These are phyloP conservation scores for Agelastica alni DNA, from an alignment of 2,888 invertebrate genomes.

Conservation along the genomic window DNA sequence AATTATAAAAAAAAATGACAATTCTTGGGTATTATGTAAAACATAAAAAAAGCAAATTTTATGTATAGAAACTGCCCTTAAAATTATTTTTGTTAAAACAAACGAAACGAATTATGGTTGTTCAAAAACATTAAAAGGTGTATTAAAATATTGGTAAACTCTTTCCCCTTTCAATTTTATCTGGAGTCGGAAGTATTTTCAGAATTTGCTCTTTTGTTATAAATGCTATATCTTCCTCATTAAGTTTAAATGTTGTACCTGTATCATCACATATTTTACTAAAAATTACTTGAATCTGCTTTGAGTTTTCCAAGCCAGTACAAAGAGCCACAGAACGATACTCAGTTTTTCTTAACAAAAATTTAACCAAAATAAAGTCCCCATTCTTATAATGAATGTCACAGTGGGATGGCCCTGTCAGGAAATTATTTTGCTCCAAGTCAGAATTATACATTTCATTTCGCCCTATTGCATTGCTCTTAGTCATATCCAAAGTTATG, in stretches of 20 bases:
- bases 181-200: background rate
- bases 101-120: slow-evolving; percentile 1
- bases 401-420: background rate
- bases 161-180: background rate
- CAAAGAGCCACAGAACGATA: background rate
- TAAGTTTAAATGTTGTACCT: background rate
- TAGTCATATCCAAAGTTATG: too few species aligned
- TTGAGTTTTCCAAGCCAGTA: background rate
- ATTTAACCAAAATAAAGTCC: background rate
- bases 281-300: slow-evolving; percentile 15
- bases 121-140: background rate
- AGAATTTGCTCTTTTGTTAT: background rate
- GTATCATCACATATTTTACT: slow-evolving; percentile 10
- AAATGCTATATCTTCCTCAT: background rate
- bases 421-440: background rate
- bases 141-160: background rate
- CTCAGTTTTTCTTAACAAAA: background rate
- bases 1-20: background rate
- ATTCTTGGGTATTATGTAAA: background rate
- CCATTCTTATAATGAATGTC: background rate
- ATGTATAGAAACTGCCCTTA: background rate
- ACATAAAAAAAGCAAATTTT: background rate
- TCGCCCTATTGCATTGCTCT: too few species aligned
- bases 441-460: too few species aligned
- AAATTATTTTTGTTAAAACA: too few species aligned